phyloP scores from a whole-genome alignment of 2,797 vertebrate genomes.

The Hylomyscus alleni region DNA sequence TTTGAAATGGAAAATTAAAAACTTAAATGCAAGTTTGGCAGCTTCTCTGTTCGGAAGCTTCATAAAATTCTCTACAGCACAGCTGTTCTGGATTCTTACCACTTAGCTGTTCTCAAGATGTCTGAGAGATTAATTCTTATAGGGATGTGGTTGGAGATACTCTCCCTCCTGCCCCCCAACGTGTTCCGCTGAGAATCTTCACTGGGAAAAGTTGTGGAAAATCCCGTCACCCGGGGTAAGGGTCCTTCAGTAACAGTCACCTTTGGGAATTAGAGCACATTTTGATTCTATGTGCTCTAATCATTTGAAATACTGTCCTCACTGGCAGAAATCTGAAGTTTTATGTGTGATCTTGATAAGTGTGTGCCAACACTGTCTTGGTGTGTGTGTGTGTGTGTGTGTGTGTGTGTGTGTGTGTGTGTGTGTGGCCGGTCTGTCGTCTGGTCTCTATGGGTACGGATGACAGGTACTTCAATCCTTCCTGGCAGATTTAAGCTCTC shows the following conservation, averaged over 20 bases:
- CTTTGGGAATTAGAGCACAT: too few species aligned
- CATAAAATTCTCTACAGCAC: constrained; percentile 84
- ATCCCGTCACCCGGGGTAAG: neutral
- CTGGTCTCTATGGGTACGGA: neutral
- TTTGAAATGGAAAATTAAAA: constrained; percentile 83
- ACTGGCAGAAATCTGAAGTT: neutral
- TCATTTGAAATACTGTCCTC: neutral
- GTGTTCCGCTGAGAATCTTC: constrained; percentile 67
- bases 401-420: too few species aligned
- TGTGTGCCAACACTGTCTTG: neutral
- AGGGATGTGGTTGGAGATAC: constrained; percentile 68
- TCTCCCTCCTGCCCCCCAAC: neutral
- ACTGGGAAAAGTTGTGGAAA: constrained; percentile 68
- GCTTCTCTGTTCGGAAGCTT: constrained; percentile 82
- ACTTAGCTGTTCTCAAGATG: constrained; percentile 85
- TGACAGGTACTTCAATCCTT: neutral
- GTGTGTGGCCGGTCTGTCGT: neutral
- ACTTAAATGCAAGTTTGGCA: constrained; percentile 74
- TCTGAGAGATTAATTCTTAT: constrained; percentile 86
- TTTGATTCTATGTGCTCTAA: neutral
- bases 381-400: neutral
- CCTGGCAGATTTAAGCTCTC: neutral
- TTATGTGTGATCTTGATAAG: neutral
- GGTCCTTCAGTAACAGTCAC: neutral
- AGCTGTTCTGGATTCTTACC: constrained; percentile 84